A percentile compares a stretch with the other conserved stretches of the same genome.
These are phyloP conservation scores for Anarrhichthys ocellatus DNA, from an alignment of 2,113 vertebrate species.

Conservation along the genomic window DNA sequence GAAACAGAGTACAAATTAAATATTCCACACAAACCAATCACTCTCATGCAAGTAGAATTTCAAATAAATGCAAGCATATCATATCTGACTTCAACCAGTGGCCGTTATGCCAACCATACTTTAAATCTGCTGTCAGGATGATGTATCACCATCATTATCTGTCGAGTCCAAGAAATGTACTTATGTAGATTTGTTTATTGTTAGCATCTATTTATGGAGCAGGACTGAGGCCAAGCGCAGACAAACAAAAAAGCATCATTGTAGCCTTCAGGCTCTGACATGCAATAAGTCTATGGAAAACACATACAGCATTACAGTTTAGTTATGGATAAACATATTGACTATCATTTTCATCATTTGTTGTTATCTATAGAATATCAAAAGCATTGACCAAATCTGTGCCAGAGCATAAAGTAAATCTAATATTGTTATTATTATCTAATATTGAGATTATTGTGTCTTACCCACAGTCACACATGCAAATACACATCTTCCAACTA, in stretches of 20 bases:
- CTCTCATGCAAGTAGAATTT: conserved; percentile 30
- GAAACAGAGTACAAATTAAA: conserved; percentile 45
- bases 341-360: not conserved
- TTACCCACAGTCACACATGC: not conserved
- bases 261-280: not conserved
- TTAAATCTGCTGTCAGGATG: conserved; percentile 44
- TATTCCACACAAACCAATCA: conserved; percentile 44
- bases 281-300: not conserved
- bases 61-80: conserved; percentile 30
- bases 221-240: conserved; percentile 19
- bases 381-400: not conserved
- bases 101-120: conserved; percentile 37
- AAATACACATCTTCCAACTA: not conserved
- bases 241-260: conserved; percentile 9
- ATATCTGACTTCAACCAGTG: conserved; percentile 47
- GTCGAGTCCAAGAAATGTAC: conserved; percentile 30
- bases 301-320: not conserved
- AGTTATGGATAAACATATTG: not conserved
- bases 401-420: not conserved
- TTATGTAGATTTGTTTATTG: conserved; percentile 45
- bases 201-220: conserved; percentile 26
- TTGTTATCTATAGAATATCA: not conserved
- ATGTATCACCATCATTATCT: conserved; percentile 50
- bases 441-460: not conserved
- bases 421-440: not conserved